Evolutionary conservation across 2,113 vertebrate genomes (phyloP).

Genomic region (Polypterus bichir): DNA sequence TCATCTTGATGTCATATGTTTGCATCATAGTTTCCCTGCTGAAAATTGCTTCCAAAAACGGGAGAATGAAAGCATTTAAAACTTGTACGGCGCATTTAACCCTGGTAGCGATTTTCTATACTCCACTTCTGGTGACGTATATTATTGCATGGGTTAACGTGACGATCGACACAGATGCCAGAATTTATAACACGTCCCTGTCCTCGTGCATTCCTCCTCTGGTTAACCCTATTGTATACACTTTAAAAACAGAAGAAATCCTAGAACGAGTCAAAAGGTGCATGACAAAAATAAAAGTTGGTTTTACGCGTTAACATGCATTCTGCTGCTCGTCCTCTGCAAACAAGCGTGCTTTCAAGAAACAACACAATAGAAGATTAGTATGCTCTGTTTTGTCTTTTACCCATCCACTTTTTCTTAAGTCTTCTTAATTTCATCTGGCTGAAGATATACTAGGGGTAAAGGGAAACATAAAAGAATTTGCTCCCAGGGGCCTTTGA

Average conservation of each 20-base stretch:
- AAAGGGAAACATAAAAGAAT: too few species aligned
- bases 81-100: conserved; percentile 2
- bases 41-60: not conserved
- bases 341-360: too few species aligned
- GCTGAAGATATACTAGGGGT: too few species aligned
- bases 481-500: too few species aligned
- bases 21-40: conserved; percentile 1
- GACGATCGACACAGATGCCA: conserved; percentile 1
- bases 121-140: not conserved
- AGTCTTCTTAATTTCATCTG: too few species aligned
- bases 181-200: conserved; percentile 6
- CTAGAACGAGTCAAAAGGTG: not conserved
- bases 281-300: not conserved
- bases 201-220: not conserved
- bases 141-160: conserved; percentile 1
- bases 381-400: too few species aligned
- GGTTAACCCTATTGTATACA: conserved; percentile 7
- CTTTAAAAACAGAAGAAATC: conserved; percentile 8
- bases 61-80: conserved; percentile 6
- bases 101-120: conserved; percentile 2
- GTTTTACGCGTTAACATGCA: not conserved
- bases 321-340: too few species aligned
- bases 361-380: too few species aligned
- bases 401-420: too few species aligned
- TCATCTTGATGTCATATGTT: conserved; percentile 1